Evolutionary conservation across 1,140 invertebrate species (phyloP), one percentile per base, ranked within the genome.

Genomic region (Drosophila repleta): DNA sequence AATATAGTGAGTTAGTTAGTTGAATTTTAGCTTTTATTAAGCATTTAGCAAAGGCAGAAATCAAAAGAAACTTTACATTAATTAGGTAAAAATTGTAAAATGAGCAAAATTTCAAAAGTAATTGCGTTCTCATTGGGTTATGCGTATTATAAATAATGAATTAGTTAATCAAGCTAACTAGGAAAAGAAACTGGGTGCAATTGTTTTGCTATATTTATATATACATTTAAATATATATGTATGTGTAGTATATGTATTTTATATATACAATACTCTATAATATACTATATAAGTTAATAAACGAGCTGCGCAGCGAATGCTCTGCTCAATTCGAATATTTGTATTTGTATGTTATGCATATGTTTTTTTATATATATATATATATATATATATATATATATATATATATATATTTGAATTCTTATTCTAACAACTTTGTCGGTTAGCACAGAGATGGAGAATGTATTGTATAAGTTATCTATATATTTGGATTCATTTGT

Each of bases 11-110:
- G 24, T 41, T 24, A 17, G 62, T 78, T 37, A 60, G 68, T 76
- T 76, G 70, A 53, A 17, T 63, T 69, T 69, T 75, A 73, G 70
- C 72, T 81, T 83, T 85, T 85, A 84, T 87, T 84, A 77, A 81
- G 60, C 74, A 73, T 26, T 76, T 48, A 69, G 70, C 74, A 69
- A 69, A 74, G 77, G 69, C 64, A 58, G 66, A 74, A 78, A 69
- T 71, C 39, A 72, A 68, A 68, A 72, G 56, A 61, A 68, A 29
- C 39, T 51, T 29, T 57, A 65, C 67, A 70, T 57, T 35, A 3
- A 48, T 56, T 53, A 35, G 55, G 48, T 68, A 18, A 39, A 84
- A 61, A 41, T 66, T 55, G 35, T 65, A 68, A 76, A 85, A 64
- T 77, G 77, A 85, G 82, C 69, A 74, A 74, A 65, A 39, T 65